Base-by-base conservation (phyloP, 2,888 invertebrate species). In the Corbicula japonica region DNA sequence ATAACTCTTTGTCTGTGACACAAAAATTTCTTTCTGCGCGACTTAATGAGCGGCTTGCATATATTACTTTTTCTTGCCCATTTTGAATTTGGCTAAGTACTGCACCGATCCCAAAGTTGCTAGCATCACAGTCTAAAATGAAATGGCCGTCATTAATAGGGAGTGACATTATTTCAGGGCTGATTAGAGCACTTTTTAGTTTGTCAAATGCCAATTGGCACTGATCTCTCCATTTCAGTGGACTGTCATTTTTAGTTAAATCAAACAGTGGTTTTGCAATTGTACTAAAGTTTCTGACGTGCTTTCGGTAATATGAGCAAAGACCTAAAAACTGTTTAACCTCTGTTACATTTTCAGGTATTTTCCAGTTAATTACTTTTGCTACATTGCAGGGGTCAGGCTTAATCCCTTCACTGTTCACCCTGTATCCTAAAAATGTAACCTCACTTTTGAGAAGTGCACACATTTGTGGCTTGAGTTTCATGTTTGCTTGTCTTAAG, bases 391-490 rank as follows among this genome's bases (percentile, higher is more conserved):
- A 23, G 26, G 58, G 70, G 34, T 65, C 60, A 28, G 65, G 52
- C 28, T 10, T 15, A 1, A 60, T 23, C 15, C 65, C 66, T 21
- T 70, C 30, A 10, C 12, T 50, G 3, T 41, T 50, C n/a, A 78
- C 62, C 6, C 74, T 62, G 35, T 76, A 71, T 8, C 75, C 80
- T 23, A 79, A 34, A 70, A 77, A 84, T 3, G 62, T 63, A 8
- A 85, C 75, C 26, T 74, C 74, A 48, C 8, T 21, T 50, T 68
- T 54, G 15, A 82, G 52, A 12, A 80, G 28, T 15, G 73, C 35
- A 66, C 80, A 83, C 56, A 84, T 84, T 38, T 71, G 50, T 21
- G 80, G 80, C 44, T 83, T 85, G 12, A 86, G 54, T 54, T 84
- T 85, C 26, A 86, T 44, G 41, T 66, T 65, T 10, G 86, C 84